A percentile compares a stretch with the other conserved stretches of the same genome.
Conservation (phyloP, 2,797 vertebrate genomes). For the Cryptoblepharus egeriae region DNA sequence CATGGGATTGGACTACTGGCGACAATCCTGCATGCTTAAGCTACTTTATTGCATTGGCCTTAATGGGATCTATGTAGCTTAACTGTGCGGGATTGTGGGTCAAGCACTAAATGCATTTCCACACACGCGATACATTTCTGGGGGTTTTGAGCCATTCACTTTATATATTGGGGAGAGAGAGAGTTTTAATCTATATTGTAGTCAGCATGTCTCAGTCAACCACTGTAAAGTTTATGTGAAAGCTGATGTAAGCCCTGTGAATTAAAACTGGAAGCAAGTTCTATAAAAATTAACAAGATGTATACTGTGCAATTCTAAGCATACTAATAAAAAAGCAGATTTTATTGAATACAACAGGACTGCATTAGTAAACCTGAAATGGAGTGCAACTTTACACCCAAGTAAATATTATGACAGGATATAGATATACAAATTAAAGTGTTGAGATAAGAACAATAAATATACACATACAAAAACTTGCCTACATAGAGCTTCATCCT, state of each 20-base stretch:
- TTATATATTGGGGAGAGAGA: too few species aligned
- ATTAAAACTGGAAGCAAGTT: background rate
- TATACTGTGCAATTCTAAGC: background rate
- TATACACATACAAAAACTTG: conserved; percentile 52
- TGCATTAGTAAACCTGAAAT: background rate
- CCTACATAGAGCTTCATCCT: conserved; percentile 83
- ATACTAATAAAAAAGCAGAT: background rate
- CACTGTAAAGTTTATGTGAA: background rate
- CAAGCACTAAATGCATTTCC: background rate
- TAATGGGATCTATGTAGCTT: background rate
- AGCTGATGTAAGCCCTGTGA: background rate
- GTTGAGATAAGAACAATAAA: background rate
- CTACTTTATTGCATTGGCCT: background rate
- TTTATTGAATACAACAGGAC: background rate
- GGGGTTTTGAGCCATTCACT: background rate
- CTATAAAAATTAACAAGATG: background rate
- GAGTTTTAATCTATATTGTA: background rate
- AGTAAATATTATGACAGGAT: background rate
- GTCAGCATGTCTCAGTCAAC: too few species aligned
- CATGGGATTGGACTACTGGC: background rate
- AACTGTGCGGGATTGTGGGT: background rate
- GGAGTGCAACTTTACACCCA: background rate
- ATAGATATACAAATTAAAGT: background rate
- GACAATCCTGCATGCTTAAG: background rate
- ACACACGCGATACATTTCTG: too few species aligned